Percentiles rank a stretch among this genome's conserved stretches.
These are phyloP conservation scores for Enteromius unitaeniatus DNA, from an alignment of 2,797 vertebrate species.

Conservation along the genomic window DNA sequence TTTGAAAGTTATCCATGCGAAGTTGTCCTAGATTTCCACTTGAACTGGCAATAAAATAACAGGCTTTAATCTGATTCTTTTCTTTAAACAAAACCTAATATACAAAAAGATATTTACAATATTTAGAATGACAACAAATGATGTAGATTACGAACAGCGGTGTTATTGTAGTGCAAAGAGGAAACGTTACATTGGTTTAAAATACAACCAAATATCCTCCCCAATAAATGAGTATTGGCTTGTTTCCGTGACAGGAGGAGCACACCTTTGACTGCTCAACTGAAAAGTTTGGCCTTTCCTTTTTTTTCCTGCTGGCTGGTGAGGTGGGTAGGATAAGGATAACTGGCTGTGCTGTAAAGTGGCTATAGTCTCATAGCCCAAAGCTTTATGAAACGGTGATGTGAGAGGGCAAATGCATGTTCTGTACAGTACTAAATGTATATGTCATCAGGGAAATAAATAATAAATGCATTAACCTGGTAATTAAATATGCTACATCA, in stretches of 20 bases:
- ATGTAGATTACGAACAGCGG: neutral
- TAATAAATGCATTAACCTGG: neutral
- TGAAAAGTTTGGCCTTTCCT: constrained; percentile 46
- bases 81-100: neutral
- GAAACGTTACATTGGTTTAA: constrained; percentile 35
- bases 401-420: neutral
- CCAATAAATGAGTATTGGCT: constrained; percentile 28
- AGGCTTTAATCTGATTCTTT: neutral
- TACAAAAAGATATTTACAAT: neutral
- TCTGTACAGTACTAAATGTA: neutral
- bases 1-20: neutral
- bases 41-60: neutral
- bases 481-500: neutral
- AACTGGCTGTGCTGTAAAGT: neutral
- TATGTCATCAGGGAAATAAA: neutral
- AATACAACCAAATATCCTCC: constrained; percentile 20
- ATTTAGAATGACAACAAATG: neutral
- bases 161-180: neutral
- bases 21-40: neutral
- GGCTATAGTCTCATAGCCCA: neutral
- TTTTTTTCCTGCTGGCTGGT: neutral
- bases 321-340: constrained; percentile 6
- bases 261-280: constrained; percentile 52
- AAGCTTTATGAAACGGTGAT: neutral
- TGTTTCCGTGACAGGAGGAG: constrained; percentile 41